phyloP scores from a whole-genome alignment of 2,113 vertebrate species.

The Gobiocypris rarus region DNA sequence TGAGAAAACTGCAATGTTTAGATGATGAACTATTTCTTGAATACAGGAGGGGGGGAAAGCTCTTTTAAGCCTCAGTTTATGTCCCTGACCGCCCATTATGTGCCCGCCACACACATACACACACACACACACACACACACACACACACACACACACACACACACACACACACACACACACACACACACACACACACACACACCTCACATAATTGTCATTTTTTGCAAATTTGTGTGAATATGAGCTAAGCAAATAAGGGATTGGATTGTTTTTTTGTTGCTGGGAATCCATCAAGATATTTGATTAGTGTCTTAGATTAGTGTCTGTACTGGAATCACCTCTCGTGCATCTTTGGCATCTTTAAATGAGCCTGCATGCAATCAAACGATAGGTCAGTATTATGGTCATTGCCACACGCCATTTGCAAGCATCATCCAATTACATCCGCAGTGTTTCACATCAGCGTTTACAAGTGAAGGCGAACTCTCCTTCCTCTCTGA shows the following conservation, averaged over 20 bases:
- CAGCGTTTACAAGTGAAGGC: conserved; percentile 17
- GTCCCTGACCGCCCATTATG: not conserved
- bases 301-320: conserved; percentile 32
- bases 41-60: not conserved
- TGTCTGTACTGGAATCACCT: not conserved
- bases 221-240: conserved; percentile 4
- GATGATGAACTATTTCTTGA: conserved; percentile 7
- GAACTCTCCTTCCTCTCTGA: conserved; percentile 33
- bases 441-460: conserved; percentile 12
- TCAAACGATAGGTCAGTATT: conserved; percentile 29
- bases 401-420: conserved; percentile 23
- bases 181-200: conserved; percentile 10
- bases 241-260: conserved; percentile 8
- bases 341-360: not conserved
- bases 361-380: conserved; percentile 12
- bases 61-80: not conserved
- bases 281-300: conserved; percentile 16
- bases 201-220: not conserved
- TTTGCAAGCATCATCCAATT: conserved; percentile 40
- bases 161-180: too few relatives aligned
- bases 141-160: too few relatives aligned
- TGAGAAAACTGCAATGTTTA: not conserved
- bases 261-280: not conserved
- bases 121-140: too few relatives aligned
- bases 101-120: not conserved